Evolutionary conservation across 2,888 invertebrate species (phyloP), one percentile per base, ranked within the genome.

Genomic region (Chironomus riparius): DNA sequence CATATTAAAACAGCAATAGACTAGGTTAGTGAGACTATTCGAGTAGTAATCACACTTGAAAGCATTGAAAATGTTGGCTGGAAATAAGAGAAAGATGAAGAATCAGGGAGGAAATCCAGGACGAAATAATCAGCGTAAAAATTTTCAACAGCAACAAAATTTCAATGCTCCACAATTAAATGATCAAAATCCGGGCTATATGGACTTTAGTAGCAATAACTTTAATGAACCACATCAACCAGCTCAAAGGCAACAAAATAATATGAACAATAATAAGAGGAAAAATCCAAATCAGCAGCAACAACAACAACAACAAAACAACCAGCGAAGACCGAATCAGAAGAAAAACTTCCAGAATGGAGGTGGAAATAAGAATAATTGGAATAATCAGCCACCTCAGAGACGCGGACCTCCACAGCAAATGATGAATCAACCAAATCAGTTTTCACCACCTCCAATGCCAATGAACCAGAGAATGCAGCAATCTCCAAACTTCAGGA

Each of bases 341-440:
- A 72, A 62, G 47, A 72, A 72, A 72, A 61, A 61, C 15, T 72
- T 72, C n/a, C 72, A 72, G 72, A 72, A 72, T 68, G 74, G 69
- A 7, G 47, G 47, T 28, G 69, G 69, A 10, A 74, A 70, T 70
- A 70, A 21, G n/a, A 48, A 12, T 12, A 68, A 68, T 13, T 50
- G 48, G 65, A 74, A 68, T 24, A 74, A 48, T 22, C 65, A 74
- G 13, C 65, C 47, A 48, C 47, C 7, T 22, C 68, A 38, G 18
- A n/a, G 61, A 12, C n/a, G 70, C 2, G 70, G 21, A 4, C 48
- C 22, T 0, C 50, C 22, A 3, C 50, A 6, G 2, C 47, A 70
- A 50, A 70, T 70, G 70, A 72, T 72, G 72, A 72, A 72, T 72
- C 72, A 72, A 21, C 65, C 65, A 24, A 65, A 65, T 61, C 50